phyloP scores from a whole-genome alignment of 1,140 invertebrate genomes.

The Lanistes nyassanus region DNA sequence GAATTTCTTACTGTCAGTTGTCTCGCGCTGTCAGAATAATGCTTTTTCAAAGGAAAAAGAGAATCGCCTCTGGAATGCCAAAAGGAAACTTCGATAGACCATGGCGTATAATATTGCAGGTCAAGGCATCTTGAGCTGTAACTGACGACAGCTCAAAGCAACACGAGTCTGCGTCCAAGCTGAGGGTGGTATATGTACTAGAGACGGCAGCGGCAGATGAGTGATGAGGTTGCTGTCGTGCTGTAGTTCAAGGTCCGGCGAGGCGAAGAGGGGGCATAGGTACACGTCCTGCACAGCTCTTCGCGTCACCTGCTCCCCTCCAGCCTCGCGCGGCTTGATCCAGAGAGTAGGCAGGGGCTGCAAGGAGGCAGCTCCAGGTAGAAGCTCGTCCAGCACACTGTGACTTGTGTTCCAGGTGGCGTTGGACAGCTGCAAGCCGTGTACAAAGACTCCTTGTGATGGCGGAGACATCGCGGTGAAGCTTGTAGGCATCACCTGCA shows the following conservation, averaged over 20 bases:
- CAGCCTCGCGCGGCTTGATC: slow-evolving; percentile 42
- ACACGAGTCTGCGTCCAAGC: slow-evolving; percentile 50
- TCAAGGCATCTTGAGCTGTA: neutral
- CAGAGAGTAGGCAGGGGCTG: slow-evolving; percentile 55
- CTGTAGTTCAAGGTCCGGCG: slow-evolving; percentile 30
- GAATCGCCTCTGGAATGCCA: too few species aligned
- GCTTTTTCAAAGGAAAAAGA: too few species aligned
- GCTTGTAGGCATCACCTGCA: slow-evolving; percentile 60
- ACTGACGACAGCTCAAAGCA: slow-evolving; percentile 4
- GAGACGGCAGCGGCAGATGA: slow-evolving; percentile 41
- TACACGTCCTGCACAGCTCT: slow-evolving; percentile 34
- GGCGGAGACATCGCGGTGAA: slow-evolving; percentile 42
- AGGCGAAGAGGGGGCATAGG: slow-evolving; percentile 46
- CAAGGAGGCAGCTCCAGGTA: slow-evolving; percentile 28
- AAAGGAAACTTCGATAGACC: too few species aligned
- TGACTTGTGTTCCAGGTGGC: slow-evolving; percentile 56
- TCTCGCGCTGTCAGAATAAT: too few species aligned
- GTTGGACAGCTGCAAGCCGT: slow-evolving; percentile 54
- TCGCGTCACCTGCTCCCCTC: neutral
- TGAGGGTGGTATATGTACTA: slow-evolving; percentile 25
- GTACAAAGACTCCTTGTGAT: slow-evolving; percentile 51
- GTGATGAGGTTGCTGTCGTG: slow-evolving; percentile 45
- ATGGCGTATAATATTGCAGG: too few species aligned
- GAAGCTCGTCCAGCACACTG: slow-evolving; percentile 39
- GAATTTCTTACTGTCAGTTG: too few species aligned